Conservation (phyloP, 2,797 vertebrate species). For the Poecilia wingei region DNA sequence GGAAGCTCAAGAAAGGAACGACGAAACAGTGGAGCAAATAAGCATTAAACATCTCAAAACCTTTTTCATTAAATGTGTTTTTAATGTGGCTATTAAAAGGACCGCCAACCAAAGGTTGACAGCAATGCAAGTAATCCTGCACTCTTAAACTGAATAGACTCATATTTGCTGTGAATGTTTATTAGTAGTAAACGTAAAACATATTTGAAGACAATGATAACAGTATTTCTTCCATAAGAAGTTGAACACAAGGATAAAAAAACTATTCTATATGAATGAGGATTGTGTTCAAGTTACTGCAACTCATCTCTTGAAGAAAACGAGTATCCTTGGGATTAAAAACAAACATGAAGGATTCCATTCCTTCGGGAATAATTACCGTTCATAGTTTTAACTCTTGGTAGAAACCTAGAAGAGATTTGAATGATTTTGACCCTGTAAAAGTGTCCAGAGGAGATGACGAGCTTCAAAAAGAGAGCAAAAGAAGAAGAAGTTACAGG, state of each 20-base stretch:
- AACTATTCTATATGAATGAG: background rate
- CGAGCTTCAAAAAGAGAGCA: constrained; percentile 55
- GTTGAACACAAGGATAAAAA: background rate
- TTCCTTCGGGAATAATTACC: background rate
- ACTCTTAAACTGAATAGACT: background rate
- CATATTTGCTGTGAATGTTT: background rate
- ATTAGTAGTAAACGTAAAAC: background rate
- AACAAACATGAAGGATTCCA: background rate
- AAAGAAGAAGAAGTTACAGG: constrained; percentile 54
- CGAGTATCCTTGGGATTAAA: background rate
- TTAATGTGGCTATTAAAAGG: background rate
- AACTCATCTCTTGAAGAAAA: background rate
- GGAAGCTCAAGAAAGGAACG: background rate
- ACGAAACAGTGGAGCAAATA: background rate
- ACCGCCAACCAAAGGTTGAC: background rate
- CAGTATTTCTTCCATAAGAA: background rate
- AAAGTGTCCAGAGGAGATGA: constrained; percentile 38
- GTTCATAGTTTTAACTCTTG: background rate
- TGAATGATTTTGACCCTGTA: constrained; percentile 1
- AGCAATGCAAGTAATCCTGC: background rate
- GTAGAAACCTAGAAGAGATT: background rate
- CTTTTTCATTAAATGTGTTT: background rate
- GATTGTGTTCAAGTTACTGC: background rate
- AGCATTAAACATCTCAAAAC: background rate
- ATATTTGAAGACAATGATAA: background rate